Percentiles rank a stretch among this genome's conserved stretches.
phyloP scores from a whole-genome alignment of 30 jellyfish, hydroid and myxozoan species.

The Turritopsis dohrnii region DNA sequence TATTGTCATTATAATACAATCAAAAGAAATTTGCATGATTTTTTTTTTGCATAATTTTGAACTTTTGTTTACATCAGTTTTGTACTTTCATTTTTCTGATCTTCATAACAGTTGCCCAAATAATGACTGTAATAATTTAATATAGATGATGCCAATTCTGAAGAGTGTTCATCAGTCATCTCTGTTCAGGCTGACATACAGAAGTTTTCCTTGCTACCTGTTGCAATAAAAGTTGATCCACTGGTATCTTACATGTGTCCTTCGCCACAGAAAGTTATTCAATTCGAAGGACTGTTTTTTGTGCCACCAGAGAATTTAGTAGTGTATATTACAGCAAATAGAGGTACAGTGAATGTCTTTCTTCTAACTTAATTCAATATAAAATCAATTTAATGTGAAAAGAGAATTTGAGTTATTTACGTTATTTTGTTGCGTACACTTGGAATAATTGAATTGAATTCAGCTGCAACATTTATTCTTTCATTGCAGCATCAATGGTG shows the following conservation, averaged over 20 bases:
- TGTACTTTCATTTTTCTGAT: too few relatives aligned
- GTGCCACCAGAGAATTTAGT: slow-evolving; percentile 64
- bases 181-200: neutral
- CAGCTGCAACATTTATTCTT: too few relatives aligned
- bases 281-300: slow-evolving; percentile 69
- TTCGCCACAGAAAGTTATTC: slow-evolving; percentile 61
- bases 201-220: slow-evolving; percentile 35
- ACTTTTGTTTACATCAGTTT: too few relatives aligned
- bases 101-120: too few relatives aligned
- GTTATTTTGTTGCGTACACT: neutral
- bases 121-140: too few relatives aligned
- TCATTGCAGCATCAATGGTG: too few relatives aligned
- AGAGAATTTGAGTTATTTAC: too few relatives aligned
- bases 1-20: too few relatives aligned
- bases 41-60: too few relatives aligned
- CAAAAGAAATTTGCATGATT: too few relatives aligned
- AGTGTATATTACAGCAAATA: slow-evolving; percentile 2
- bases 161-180: neutral
- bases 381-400: too few relatives aligned
- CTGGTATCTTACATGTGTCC: slow-evolving; percentile 70
- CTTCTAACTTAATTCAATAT: too few relatives aligned
- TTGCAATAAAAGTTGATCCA: slow-evolving; percentile 49
- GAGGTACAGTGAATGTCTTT: neutral
- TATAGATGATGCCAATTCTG: neutral
- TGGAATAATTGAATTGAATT: neutral